A percentile compares a stretch with the other conserved stretches of the same genome.
Conservation (phyloP, 2,113 vertebrate genomes). For the Ammodytes marinus region DNA sequence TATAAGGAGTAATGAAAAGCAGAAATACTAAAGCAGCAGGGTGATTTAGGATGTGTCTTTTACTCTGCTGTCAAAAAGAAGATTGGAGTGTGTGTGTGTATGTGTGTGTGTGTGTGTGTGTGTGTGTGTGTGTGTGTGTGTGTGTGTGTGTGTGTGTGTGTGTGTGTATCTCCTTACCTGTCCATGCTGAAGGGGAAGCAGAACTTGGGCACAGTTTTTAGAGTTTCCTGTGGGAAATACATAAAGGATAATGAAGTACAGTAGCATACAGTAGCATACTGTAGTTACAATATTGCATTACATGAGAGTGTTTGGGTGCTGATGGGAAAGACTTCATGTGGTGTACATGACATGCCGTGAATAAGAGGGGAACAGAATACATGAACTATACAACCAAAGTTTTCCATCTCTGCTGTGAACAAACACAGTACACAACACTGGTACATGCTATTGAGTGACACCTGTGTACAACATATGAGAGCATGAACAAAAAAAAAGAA, state of each 20-base stretch:
- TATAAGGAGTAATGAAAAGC: neutral
- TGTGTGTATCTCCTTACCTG: constrained; percentile 85
- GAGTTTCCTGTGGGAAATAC: constrained; percentile 90
- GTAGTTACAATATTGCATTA: neutral
- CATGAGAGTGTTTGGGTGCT: neutral
- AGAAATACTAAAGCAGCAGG: neutral
- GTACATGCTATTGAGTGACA: neutral
- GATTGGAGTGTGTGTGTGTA: too few species aligned
- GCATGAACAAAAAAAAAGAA: neutral
- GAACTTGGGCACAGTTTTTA: constrained; percentile 97
- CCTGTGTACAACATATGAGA: neutral
- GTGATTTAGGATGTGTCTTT: neutral
- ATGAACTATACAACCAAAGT: too few species aligned
- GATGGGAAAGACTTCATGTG: neutral
- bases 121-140: neutral
- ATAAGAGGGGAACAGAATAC: neutral
- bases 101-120: constrained; percentile 8
- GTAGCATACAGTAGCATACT: neutral
- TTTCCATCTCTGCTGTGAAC: neutral
- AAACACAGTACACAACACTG: neutral
- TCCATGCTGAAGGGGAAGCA: constrained; percentile 97
- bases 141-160: constrained; percentile 16
- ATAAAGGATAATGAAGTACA: neutral
- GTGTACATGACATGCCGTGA: neutral
- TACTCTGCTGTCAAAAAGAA: neutral